A percentile compares a stretch with the other conserved stretches of the same genome.
phyloP scores from a whole-genome alignment of 2,113 vertebrate species.

The Tichodroma muraria region DNA sequence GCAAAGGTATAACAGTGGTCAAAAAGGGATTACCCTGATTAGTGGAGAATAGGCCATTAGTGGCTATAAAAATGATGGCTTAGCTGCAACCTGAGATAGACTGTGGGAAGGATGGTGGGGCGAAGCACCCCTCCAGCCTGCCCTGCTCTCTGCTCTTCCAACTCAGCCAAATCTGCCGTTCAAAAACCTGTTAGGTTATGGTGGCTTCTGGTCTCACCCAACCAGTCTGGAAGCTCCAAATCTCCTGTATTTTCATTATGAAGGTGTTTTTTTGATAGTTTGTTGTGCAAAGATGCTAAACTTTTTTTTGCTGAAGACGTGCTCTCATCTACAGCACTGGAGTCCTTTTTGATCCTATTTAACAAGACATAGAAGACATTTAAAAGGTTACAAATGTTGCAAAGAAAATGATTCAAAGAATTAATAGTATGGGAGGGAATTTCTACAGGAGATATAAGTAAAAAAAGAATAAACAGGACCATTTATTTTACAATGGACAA shows the following conservation, averaged over 20 bases:
- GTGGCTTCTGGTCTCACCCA: not conserved
- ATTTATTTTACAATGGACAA: slow-evolving; percentile 51
- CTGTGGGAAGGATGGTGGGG: not conserved
- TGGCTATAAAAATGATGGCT: slow-evolving; percentile 41
- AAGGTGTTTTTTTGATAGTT: not conserved
- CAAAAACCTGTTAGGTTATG: not conserved
- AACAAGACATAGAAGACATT: slow-evolving; percentile 31
- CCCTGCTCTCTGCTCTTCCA: not conserved
- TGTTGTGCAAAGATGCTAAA: not conserved
- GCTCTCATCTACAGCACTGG: not conserved
- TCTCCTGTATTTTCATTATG: not conserved
- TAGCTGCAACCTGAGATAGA: slow-evolving; percentile 30
- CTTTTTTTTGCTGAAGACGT: not conserved
- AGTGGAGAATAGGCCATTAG: slow-evolving; percentile 37
- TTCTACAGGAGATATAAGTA: slow-evolving; percentile 11
- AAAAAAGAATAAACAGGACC: slow-evolving; percentile 36
- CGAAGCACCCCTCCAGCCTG: not conserved
- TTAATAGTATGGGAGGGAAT: slow-evolving; percentile 25
- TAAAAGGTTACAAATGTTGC: slow-evolving; percentile 11
- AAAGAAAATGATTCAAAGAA: slow-evolving; percentile 35
- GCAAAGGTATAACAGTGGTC: slow-evolving; percentile 34
- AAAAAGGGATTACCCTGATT: slow-evolving; percentile 38
- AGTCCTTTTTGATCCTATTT: slow-evolving; percentile 24
- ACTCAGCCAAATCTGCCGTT: not conserved
- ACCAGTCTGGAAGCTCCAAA: not conserved